Conservation (phyloP, 2,113 vertebrate genomes). For the Epinephelus lanceolatus region DNA sequence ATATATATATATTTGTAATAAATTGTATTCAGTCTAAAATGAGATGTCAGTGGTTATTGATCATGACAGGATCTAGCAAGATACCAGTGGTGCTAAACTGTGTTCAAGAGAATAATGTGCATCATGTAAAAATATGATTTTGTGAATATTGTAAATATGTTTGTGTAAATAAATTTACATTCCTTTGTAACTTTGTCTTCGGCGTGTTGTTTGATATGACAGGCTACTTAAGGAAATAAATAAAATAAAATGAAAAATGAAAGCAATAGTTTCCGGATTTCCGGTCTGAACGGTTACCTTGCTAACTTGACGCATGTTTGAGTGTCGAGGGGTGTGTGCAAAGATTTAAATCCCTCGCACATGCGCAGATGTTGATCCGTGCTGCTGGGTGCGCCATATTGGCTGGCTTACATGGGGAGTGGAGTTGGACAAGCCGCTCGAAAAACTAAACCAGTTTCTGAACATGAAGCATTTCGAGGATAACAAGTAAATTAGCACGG, state of each 20-base stretch:
- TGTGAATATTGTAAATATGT: not conserved
- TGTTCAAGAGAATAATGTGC: not conserved
- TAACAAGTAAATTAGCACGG: conserved; percentile 53
- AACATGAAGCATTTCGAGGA: conserved; percentile 64
- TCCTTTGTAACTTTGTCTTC: not conserved
- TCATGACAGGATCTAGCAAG: no score
- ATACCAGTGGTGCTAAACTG: not conserved
- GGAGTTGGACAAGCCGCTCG: conserved; percentile 71
- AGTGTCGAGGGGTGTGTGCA: conserved; percentile 71
- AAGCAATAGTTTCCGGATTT: conserved; percentile 29
- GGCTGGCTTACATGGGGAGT: conserved; percentile 76
- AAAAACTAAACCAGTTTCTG: conserved; percentile 51
- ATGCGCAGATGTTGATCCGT: conserved; percentile 71
- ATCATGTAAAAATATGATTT: not conserved
- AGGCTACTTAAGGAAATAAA: no score
- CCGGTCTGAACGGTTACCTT: accelerated
- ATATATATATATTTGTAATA: not conserved
- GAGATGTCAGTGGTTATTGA: not conserved
- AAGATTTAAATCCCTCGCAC: conserved; percentile 81
- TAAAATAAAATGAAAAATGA: no score
- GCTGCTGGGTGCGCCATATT: conserved; percentile 83
- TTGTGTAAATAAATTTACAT: not conserved
- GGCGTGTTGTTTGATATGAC: not conserved
- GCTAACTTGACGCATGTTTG: not conserved
- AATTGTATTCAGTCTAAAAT: not conserved